A percentile compares a stretch with the other conserved stretches of the same genome.
phyloP scores from a whole-genome alignment of 2,113 vertebrate genomes.

The Ptilorrhoa leucosticta region DNA sequence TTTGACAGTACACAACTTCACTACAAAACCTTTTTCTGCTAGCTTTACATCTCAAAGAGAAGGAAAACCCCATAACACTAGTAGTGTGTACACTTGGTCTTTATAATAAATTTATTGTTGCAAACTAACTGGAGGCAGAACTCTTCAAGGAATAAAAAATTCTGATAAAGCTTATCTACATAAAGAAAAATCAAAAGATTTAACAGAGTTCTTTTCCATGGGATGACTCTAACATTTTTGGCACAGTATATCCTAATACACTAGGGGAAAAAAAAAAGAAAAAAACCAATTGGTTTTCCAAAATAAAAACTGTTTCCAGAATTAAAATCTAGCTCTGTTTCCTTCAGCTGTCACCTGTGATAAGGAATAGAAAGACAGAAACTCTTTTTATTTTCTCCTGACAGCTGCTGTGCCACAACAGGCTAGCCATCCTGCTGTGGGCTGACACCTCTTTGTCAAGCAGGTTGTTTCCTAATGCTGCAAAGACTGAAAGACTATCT shows the following conservation, averaged over 20 bases:
- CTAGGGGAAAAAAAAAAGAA: neutral
- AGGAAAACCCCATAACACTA: neutral
- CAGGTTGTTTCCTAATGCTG: neutral
- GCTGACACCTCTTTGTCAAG: slow-evolving; percentile 14
- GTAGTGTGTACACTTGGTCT: neutral
- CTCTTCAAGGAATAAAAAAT: neutral
- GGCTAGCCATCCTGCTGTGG: neutral
- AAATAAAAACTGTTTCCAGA: neutral
- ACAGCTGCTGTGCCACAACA: slow-evolving; percentile 2
- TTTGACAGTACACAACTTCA: neutral
- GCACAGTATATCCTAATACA: neutral
- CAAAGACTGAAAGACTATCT: neutral
- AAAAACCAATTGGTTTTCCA: neutral
- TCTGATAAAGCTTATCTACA: neutral
- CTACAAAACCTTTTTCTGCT: neutral
- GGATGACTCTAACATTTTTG: neutral
- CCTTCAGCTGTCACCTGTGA: neutral
- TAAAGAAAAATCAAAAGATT: neutral
- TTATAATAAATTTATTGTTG: neutral
- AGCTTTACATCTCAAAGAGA: neutral
- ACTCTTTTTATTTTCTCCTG: neutral
- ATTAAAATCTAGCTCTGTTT: neutral
- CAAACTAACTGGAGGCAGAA: neutral
- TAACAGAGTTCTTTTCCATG: neutral
- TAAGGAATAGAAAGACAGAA: neutral